phyloP scores from a whole-genome alignment of 2,888 invertebrate species.

The Dasypolia templi region DNA sequence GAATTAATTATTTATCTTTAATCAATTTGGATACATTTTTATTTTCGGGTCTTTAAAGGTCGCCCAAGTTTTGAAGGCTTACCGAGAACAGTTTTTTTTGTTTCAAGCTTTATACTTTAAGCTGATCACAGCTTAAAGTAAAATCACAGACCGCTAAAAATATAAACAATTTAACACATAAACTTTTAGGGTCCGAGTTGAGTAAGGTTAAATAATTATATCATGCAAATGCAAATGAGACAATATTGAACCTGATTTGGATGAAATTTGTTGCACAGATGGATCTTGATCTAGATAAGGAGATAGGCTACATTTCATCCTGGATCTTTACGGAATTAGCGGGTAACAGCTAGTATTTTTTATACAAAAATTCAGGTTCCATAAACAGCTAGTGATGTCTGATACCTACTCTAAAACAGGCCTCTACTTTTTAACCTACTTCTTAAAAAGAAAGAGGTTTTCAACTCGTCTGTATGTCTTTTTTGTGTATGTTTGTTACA shows the following conservation, averaged over 20 bases:
- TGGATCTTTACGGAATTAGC: too few relatives aligned
- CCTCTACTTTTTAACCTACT: not conserved
- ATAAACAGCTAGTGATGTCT: not conserved
- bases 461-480: too few relatives aligned
- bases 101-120: not conserved
- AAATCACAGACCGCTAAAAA: too few relatives aligned
- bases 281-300: too few relatives aligned
- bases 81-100: not conserved
- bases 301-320: too few relatives aligned
- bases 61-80: not conserved
- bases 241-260: not conserved
- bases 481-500: too few relatives aligned
- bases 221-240: not conserved
- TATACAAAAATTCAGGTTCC: not conserved
- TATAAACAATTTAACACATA: not conserved
- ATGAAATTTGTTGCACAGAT: too few relatives aligned
- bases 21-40: conserved; percentile 10
- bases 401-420: not conserved
- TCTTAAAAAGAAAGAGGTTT: too few relatives aligned
- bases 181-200: not conserved
- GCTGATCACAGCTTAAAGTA: too few relatives aligned
- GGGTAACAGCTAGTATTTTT: too few relatives aligned
- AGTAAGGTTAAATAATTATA: not conserved
- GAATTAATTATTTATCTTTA: conserved; percentile 20
- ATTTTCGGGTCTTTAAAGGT: not conserved